These are phyloP conservation scores for Blastobasis lacticolella DNA, from an alignment of 2,888 invertebrate species.

Conservation along the genomic window DNA sequence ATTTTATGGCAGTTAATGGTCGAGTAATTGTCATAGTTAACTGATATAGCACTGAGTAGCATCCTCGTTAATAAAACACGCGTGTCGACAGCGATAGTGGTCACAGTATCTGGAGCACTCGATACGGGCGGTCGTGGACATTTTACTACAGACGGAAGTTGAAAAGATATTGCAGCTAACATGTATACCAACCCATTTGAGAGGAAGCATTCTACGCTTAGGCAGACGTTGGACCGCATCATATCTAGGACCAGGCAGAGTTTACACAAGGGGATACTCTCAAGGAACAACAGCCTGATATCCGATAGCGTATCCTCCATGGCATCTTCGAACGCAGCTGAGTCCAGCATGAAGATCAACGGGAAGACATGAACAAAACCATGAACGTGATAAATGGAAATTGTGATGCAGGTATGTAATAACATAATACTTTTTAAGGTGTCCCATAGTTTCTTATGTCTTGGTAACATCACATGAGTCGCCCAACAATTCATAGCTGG, in stretches of 20 bases:
- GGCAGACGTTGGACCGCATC: conserved; percentile 78
- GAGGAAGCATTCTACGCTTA: conserved; percentile 79
- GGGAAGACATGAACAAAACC: conserved; percentile 48
- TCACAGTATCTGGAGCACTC: conserved; percentile 29
- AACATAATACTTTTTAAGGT: too few relatives aligned
- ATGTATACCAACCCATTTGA: conserved; percentile 83
- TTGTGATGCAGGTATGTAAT: too few relatives aligned
- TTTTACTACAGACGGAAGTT: too few relatives aligned
- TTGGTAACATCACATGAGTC: too few relatives aligned
- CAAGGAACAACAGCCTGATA: conserved; percentile 26
- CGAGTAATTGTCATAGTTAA: too few relatives aligned
- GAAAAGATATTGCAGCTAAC: conserved; percentile 17
- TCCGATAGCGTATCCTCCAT: conserved; percentile 46
- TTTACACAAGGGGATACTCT: conserved; percentile 44
- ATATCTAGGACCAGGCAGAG: conserved; percentile 65
- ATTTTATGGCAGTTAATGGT: too few relatives aligned
- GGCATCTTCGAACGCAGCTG: conserved; percentile 27
- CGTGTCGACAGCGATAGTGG: conserved; percentile 23
- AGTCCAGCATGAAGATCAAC: conserved; percentile 33
- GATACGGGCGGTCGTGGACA: conserved; percentile 25
- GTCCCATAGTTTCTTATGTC: too few relatives aligned
- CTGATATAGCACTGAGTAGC: too few relatives aligned
- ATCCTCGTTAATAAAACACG: conserved; percentile 26
- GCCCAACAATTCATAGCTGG: too few relatives aligned
- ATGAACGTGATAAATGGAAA: conserved; percentile 20